Evolutionary conservation across 2,113 vertebrate genomes (phyloP), one percentile per base, ranked within the genome.

Genomic region (Brachypodius melanocephalos): DNA sequence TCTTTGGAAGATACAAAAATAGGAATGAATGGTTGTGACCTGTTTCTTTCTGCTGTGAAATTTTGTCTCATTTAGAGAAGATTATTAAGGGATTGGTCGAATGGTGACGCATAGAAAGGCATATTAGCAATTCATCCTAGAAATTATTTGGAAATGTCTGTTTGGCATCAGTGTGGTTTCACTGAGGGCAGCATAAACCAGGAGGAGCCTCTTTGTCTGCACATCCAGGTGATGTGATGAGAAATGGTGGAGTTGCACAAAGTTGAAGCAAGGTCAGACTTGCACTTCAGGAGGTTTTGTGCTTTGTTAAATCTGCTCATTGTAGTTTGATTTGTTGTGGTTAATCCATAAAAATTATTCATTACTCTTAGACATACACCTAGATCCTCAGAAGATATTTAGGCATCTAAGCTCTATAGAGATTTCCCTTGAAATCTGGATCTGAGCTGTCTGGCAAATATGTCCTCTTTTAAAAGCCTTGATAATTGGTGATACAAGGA

Each of bases 401-500:
- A 88, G 68, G 67, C 52, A 90, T 86, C 76, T 78, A 40, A 78
- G 45, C 62, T 81, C 73, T 77, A 2, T 11, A 40, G 85, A 82
- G 76, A 89, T 85, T 90, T 89, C 83, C 83, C 86, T 72, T 80
- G 76, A 88, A 88, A 90, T 81, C 20, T 92, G 65, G 68, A 81
- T 84, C 84, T 25, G 17, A 88, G 65, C 82, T 95, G 61, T 85
- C 75, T 93, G 93, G 90, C 90, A 95, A 78, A 88, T 86, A 55
- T 29, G 36, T 52, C 84, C 76, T 85, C 89, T 89, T 95, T 82
- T 96, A 96, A 95, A 86, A 89, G 90, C 89, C 66, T 84, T 90
- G 86, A 67, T 95, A 96, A 96, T 96, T 94, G 86, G 86, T 77
- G 94, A 93, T 94, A 85, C n/a, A 91, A 93, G 80, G 69, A 77